phyloP scores from a whole-genome alignment of 1,140 invertebrate species.

The Drosophila jambulina region DNA sequence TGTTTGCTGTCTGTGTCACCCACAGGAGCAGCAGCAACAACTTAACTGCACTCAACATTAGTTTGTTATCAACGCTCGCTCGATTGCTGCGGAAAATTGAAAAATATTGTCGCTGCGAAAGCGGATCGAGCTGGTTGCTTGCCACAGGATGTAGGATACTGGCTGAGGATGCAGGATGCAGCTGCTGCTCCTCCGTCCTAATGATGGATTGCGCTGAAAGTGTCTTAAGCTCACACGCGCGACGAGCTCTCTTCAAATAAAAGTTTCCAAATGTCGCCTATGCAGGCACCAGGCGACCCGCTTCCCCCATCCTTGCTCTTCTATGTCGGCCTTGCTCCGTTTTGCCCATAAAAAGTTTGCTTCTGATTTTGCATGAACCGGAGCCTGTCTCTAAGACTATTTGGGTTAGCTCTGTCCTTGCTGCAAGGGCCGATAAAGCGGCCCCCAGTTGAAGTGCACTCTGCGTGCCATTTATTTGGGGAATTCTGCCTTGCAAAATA shows the following conservation, averaged over 20 bases:
- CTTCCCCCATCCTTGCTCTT: not conserved
- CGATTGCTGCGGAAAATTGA: constrained; percentile 81
- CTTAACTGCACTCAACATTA: constrained; percentile 71
- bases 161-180: constrained; percentile 32
- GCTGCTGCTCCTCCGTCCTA: constrained; percentile 38
- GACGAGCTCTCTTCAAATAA: constrained; percentile 49
- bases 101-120: constrained; percentile 74
- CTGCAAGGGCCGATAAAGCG: constrained; percentile 61
- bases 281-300: constrained; percentile 44
- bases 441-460: constrained; percentile 42
- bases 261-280: constrained; percentile 71
- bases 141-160: constrained; percentile 22
- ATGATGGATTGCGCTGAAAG: constrained; percentile 76
- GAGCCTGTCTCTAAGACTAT: constrained; percentile 45
- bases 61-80: constrained; percentile 82
- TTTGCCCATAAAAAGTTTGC: constrained; percentile 70
- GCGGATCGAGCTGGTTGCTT: constrained; percentile 32
- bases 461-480: constrained; percentile 32
- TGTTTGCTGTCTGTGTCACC: constrained; percentile 33
- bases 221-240: constrained; percentile 71
- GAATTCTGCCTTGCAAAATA: constrained; percentile 50
- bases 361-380: constrained; percentile 71
- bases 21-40: constrained; percentile 22
- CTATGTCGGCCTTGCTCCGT: constrained; percentile 34
- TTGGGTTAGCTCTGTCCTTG: constrained; percentile 47